A percentile compares a stretch with the other conserved stretches of the same genome.
Conservation (phyloP, 2,797 vertebrate species). For the Silurus lanzhouensis region DNA sequence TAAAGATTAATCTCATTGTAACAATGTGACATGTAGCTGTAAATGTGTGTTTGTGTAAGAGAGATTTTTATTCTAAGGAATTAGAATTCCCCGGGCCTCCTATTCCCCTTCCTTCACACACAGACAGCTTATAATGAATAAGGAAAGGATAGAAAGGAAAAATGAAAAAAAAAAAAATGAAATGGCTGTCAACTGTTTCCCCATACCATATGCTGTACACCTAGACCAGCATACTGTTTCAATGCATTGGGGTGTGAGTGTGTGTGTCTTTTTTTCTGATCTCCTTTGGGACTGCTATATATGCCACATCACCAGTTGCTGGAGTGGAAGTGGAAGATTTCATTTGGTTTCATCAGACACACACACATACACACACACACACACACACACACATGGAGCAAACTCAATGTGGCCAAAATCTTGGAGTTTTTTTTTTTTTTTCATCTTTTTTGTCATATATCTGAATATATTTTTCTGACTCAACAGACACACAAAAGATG, state of each 20-base stretch:
- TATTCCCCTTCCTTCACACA: not conserved
- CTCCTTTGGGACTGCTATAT: conserved; percentile 37
- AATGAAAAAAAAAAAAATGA: not conserved
- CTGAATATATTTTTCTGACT: not conserved
- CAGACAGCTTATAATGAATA: conserved; percentile 12
- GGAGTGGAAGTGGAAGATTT: conserved; percentile 36
- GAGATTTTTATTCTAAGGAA: not conserved
- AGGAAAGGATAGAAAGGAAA: not conserved
- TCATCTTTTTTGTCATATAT: not conserved
- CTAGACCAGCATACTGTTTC: not conserved
- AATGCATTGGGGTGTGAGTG: not conserved
- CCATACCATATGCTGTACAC: conserved; percentile 7
- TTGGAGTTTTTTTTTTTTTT: not conserved
- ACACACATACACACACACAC: conserved; percentile 3
- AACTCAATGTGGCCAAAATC: conserved; percentile 1
- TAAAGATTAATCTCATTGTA: not conserved
- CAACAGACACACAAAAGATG: not conserved
- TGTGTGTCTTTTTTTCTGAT: conserved; percentile 30
- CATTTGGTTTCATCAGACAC: conserved; percentile 48
- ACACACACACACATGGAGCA: conserved; percentile 3
- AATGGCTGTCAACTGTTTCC: conserved; percentile 17
- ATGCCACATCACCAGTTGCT: conserved; percentile 31
- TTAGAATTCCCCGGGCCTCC: not conserved
- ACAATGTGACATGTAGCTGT: not conserved
- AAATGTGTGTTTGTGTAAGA: not conserved